Evolutionary conservation across 2,113 vertebrate species (phyloP), one percentile per base, ranked within the genome.

Genomic region (Psittacula cyanocephala): DNA sequence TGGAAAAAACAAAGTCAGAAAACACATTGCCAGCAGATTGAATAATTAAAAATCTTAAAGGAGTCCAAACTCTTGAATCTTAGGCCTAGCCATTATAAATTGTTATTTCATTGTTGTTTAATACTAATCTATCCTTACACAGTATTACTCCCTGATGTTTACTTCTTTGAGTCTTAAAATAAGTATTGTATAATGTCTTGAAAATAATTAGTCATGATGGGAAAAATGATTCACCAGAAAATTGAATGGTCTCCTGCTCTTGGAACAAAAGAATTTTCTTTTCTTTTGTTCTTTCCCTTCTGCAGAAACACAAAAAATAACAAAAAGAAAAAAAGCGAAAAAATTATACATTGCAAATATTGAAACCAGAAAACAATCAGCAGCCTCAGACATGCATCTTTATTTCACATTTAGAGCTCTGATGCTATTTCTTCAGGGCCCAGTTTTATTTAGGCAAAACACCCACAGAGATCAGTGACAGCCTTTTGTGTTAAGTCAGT

Each of bases 381-480:
- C 25, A 89, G 24, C 33, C 39, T 67, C 74, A 81, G 52, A 82
- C 62, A 86, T 7, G 17, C 46, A 47, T 79, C 27, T 87, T 94
- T 82, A n/a, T 81, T 91, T 76, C 39, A 69, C 15, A 37, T 75
- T 87, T 91, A 72, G 81, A 69, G n/a, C 33, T 79, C 62, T 62
- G 62, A 53, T 71, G 89, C 39, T 80, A 17, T 49, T 91, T 72
- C 62, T 69, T 91, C 65, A 91, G 41, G 49, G 44, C 24, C 13
- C 11, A 22, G 44, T 91, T 96, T 87, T 84, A 78, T 60, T 71
- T 89, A 95, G 55, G 77, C 33, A 92, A 95, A 92, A 93, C 94
- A 96, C 93, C 89, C 93, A 96, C 89, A 76, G 81, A 94, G 93
- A 95, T 94, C 78, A 89, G 57, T 91, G 65, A 64, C 78, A 95